Conservation (phyloP, 2,797 vertebrate genomes). For the Uromys caudimaculatus region DNA sequence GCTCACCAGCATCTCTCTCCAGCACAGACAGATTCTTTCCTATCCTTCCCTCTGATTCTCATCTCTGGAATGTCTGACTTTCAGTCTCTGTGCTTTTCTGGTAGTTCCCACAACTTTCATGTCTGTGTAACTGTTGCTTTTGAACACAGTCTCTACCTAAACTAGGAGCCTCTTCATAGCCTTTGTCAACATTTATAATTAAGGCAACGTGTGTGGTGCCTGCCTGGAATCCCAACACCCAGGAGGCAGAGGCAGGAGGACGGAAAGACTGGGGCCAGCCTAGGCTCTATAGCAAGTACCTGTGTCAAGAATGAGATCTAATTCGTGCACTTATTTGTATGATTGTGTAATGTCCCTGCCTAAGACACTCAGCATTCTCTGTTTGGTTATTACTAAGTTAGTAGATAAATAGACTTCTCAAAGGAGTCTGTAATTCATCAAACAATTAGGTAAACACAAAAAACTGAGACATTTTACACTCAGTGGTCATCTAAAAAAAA, state of each 20-base stretch:
- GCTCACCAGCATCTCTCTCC: fast-evolving
- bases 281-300: background rate
- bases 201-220: background rate
- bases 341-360: background rate
- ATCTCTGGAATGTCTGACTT: background rate
- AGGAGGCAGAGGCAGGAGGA: too few species aligned
- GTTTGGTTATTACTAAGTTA: background rate
- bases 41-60: background rate
- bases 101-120: background rate
- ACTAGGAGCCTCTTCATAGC: background rate
- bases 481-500: background rate
- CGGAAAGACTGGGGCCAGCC: background rate
- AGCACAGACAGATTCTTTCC: background rate
- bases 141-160: background rate
- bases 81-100: background rate
- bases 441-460: background rate
- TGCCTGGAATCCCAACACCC: background rate
- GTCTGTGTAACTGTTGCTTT: background rate
- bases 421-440: background rate
- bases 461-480: background rate
- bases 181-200: constrained; percentile 22
- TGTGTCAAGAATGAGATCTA: background rate
- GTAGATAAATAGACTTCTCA: background rate
- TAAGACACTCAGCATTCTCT: background rate
- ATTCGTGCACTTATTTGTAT: background rate